Percentiles rank a stretch among this genome's conserved stretches.
Evolutionary conservation across 2,888 invertebrate species (phyloP).

Genomic region (Trichogramma dendrolimi): DNA sequence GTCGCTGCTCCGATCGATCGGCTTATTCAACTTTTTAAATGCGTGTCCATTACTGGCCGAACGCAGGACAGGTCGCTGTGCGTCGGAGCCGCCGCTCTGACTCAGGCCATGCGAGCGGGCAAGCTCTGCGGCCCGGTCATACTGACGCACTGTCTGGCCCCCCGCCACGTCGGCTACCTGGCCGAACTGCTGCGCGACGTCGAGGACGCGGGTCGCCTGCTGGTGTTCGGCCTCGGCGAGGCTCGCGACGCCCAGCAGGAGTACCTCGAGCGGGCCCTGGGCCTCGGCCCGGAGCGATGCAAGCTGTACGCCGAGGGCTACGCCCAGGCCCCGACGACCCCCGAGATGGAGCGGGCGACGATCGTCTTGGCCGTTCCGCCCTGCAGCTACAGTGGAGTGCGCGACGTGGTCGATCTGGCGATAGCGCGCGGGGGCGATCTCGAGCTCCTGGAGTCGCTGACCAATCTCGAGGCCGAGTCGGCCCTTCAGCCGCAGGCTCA

Average conservation of each 20-base stretch:
- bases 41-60: neutral
- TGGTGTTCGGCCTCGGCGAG: conserved; percentile 62
- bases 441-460: conserved; percentile 65
- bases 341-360: conserved; percentile 60
- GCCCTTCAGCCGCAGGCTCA: conserved; percentile 49
- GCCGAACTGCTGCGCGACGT: conserved; percentile 64
- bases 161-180: conserved; percentile 74
- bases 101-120: conserved; percentile 63
- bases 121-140: conserved; percentile 70
- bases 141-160: conserved; percentile 75
- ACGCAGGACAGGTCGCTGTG: conserved; percentile 74
- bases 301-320: conserved; percentile 44
- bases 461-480: conserved; percentile 34
- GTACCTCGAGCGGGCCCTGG: conserved; percentile 63
- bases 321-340: conserved; percentile 4
- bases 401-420: conserved; percentile 73
- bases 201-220: conserved; percentile 58
- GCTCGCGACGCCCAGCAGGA: conserved; percentile 60
- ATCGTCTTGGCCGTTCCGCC: conserved; percentile 72
- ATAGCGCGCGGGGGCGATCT: conserved; percentile 69
- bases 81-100: conserved; percentile 72
- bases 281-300: conserved; percentile 55
- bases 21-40: neutral
- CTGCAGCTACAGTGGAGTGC: conserved; percentile 75
- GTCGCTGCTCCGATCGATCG: conserved; percentile 1